Conservation (phyloP, 1,140 invertebrate genomes). For the Dufourea novaeangliae region DNA sequence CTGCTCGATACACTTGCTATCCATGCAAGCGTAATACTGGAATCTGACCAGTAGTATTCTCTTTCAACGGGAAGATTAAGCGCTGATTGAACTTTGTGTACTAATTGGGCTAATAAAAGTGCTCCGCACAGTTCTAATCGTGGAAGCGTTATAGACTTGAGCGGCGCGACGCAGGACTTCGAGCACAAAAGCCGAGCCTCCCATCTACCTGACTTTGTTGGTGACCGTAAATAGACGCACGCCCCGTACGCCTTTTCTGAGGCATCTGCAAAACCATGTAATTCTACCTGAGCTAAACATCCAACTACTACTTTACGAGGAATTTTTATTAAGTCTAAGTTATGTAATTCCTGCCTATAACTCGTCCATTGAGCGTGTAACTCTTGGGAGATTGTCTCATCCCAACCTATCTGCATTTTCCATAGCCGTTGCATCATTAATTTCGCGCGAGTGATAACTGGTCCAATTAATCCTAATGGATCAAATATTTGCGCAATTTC, state of each 20-base stretch:
- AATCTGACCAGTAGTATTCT: too few relatives aligned
- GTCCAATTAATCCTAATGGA: too few relatives aligned
- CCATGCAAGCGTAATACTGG: too few relatives aligned
- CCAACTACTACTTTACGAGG: neutral
- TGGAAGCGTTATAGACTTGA: neutral
- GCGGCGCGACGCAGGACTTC: slow-evolving; percentile 24
- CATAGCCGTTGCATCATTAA: too few relatives aligned
- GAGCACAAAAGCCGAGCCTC: neutral
- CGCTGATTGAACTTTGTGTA: neutral
- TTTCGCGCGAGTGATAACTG: too few relatives aligned
- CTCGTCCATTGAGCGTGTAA: neutral
- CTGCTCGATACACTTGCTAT: too few relatives aligned
- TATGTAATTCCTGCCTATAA: neutral
- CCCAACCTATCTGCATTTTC: too few relatives aligned
- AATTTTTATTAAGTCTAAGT: neutral
- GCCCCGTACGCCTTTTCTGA: too few relatives aligned
- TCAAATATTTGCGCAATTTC: too few relatives aligned
- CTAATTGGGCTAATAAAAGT: neutral
- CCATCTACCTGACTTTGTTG: neutral
- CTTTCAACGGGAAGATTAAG: too few relatives aligned
- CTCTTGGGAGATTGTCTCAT: too few relatives aligned
- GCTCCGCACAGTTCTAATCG: slow-evolving; percentile 12
- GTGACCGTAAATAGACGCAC: too few relatives aligned
- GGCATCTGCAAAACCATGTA: slow-evolving; percentile 5
- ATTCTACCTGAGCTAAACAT: neutral